Percentiles rank a stretch among this genome's conserved stretches.
phyloP scores from a whole-genome alignment of 2,888 invertebrate species.

The Clistopyga incitator region DNA sequence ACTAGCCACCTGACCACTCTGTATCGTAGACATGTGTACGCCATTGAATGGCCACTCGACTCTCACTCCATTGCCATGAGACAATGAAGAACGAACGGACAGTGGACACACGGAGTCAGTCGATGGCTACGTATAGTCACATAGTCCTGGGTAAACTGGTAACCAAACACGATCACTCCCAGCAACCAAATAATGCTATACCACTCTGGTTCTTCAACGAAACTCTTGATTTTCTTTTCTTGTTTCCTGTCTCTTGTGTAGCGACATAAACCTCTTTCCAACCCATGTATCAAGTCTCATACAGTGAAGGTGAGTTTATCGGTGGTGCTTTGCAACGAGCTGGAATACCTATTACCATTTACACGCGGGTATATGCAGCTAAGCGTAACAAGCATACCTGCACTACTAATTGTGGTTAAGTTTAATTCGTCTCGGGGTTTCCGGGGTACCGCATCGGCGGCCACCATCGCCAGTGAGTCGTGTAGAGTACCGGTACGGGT shows the following conservation, averaged over 20 bases:
- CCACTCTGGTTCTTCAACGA: background rate
- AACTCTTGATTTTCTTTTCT: conserved; percentile 20
- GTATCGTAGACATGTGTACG: conserved; percentile 11
- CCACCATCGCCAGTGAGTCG: conserved; percentile 34
- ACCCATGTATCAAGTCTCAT: background rate
- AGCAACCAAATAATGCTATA: background rate
- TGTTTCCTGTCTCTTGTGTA: background rate
- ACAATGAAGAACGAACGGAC: background rate
- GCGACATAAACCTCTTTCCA: background rate
- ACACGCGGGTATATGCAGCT: conserved; percentile 73
- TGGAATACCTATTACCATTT: conserved; percentile 75
- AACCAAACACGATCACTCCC: conserved; percentile 17
- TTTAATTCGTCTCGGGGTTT: conserved; percentile 75
- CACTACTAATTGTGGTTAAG: conserved; percentile 78
- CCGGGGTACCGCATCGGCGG: conserved; percentile 26
- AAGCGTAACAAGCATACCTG: conserved; percentile 70
- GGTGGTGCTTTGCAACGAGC: conserved; percentile 23
- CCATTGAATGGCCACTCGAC: conserved; percentile 1
- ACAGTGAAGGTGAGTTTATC: conserved; percentile 18
- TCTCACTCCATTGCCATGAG: background rate
- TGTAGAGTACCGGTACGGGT: conserved; percentile 17
- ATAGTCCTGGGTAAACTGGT: conserved; percentile 16
- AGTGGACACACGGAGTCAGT: background rate
- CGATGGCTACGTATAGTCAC: conserved; percentile 15
- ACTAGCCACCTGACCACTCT: conserved; percentile 35